Percentiles rank a stretch among this genome's conserved stretches.
These are phyloP conservation scores for Drosophila sproati DNA, from an alignment of 1,140 invertebrate species.

Conservation along the genomic window DNA sequence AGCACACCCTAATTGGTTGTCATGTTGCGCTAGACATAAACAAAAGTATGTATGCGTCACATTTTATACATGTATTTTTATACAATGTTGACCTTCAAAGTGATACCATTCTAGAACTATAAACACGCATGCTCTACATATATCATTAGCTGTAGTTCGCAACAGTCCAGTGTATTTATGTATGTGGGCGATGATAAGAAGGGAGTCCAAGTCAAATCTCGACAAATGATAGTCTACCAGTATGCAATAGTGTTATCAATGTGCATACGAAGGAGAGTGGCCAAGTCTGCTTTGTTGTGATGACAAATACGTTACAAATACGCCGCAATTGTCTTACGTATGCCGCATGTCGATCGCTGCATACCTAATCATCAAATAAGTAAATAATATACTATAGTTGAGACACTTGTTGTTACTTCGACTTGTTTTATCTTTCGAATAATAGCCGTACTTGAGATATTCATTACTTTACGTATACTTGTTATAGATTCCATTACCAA, in stretches of 20 bases:
- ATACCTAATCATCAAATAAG: constrained; percentile 14
- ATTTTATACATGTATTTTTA: constrained; percentile 3
- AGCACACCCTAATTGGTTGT: background rate
- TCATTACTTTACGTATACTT: background rate
- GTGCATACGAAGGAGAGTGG: background rate
- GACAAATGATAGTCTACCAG: background rate
- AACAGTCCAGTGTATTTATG: constrained; percentile 16
- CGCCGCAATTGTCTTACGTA: constrained; percentile 32
- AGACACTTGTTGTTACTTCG: background rate
- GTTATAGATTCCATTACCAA: background rate
- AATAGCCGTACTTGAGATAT: constrained; percentile 12
- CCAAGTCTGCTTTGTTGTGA: background rate
- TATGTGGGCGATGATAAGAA: constrained; percentile 30
- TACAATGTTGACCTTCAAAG: constrained; percentile 35
- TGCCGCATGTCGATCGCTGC: constrained; percentile 1
- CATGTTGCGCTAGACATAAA: constrained; percentile 5
- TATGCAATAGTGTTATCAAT: constrained; percentile 24
- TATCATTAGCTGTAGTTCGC: constrained; percentile 17
- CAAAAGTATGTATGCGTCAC: constrained; percentile 19
- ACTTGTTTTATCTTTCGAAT: background rate
- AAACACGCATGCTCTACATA: background rate
- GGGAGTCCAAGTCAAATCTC: constrained; percentile 1
- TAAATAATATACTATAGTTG: constrained; percentile 2
- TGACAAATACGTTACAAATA: background rate
- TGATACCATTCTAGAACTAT: constrained; percentile 23